These are phyloP conservation scores for Agonopterix alstromeriana DNA, from an alignment of 2,888 invertebrate species.

Conservation along the genomic window DNA sequence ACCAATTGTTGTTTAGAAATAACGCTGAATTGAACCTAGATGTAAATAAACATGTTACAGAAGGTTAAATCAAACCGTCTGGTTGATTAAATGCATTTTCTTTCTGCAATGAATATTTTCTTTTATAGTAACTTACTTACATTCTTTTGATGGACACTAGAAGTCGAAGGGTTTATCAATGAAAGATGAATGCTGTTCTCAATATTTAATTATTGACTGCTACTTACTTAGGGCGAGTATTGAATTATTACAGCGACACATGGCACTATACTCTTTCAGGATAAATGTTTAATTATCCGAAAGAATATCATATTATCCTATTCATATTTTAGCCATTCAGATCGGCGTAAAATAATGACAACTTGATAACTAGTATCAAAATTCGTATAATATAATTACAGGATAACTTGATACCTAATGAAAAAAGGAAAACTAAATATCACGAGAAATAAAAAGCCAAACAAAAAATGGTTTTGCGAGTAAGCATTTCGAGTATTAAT, in stretches of 20 bases:
- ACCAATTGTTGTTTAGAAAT: constrained; percentile 14
- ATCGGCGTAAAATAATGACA: neutral
- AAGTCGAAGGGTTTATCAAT: too few species aligned
- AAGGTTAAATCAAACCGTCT: constrained; percentile 5
- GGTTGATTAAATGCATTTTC: constrained; percentile 4
- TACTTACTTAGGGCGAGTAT: neutral
- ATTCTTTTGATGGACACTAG: neutral
- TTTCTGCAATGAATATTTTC: constrained; percentile 1
- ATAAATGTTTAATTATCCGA: constrained; percentile 12
- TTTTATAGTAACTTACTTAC: neutral
- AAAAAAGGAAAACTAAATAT: too few species aligned
- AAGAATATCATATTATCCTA: constrained; percentile 9
- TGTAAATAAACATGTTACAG: constrained; percentile 16
- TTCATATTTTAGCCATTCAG: neutral
- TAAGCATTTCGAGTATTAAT: too few species aligned
- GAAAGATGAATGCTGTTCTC: neutral
- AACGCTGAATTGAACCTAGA: constrained; percentile 17
- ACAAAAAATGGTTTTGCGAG: too few species aligned
- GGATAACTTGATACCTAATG: neutral
- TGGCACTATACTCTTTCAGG: constrained; percentile 18
- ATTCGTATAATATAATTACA: neutral
- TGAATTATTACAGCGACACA: constrained; percentile 9
- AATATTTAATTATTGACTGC: constrained; percentile 3
- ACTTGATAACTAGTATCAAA: neutral
- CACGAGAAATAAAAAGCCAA: too few species aligned